These are phyloP conservation scores for Misgurnus mizolepis DNA, from an alignment of 2,113 vertebrate genomes.

Conservation along the genomic window DNA sequence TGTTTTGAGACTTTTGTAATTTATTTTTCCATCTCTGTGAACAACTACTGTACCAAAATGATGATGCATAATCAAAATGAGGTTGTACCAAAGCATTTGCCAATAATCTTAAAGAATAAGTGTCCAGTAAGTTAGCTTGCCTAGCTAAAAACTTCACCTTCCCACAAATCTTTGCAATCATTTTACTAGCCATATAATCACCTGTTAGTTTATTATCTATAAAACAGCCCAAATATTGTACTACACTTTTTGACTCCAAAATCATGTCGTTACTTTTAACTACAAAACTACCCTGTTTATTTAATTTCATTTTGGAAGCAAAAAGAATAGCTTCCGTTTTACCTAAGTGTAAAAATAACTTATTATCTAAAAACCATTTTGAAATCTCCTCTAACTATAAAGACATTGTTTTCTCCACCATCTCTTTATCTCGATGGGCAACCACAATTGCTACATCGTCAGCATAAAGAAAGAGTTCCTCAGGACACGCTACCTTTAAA, in stretches of 20 bases:
- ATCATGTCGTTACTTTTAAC: no score
- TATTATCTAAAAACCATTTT: neutral
- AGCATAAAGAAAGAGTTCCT: neutral
- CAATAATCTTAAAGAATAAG: neutral
- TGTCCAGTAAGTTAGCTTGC: neutral
- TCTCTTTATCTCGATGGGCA: neutral
- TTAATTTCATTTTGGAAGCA: no score
- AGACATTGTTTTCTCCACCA: neutral
- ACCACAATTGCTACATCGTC: neutral
- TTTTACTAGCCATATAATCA: neutral
- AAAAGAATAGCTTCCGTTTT: no score
- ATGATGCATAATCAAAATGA: neutral
- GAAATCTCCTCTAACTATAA: neutral
- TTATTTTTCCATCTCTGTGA: neutral
- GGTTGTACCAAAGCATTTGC: neutral
- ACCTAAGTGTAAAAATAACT: neutral
- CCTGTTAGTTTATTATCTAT: neutral
- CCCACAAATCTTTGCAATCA: neutral
- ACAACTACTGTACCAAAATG: slow-evolving; percentile 1
- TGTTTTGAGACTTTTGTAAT: neutral
- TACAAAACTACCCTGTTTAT: no score
- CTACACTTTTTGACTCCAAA: no score
- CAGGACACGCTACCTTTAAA: neutral
- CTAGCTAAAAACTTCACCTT: neutral
- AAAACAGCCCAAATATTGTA: neutral